Conservation (phyloP, 64 coral and sea anemone species). For the Trachythela sp. region DNA sequence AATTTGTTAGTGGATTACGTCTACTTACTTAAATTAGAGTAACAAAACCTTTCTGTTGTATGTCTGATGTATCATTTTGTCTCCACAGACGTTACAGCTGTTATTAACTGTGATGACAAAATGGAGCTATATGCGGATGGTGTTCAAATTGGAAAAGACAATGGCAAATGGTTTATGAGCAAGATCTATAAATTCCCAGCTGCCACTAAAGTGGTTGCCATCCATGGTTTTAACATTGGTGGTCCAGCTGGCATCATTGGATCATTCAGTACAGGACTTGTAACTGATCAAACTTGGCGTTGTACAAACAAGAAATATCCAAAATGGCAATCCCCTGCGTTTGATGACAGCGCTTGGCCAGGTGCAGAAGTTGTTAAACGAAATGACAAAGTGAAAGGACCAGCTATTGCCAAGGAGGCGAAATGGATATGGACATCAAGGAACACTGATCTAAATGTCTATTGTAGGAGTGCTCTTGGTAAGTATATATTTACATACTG, state of each 20-base stretch:
- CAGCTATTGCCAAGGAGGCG: not conserved
- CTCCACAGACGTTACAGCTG: not conserved
- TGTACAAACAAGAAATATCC: not conserved
- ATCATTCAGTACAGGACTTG: slow-evolving; percentile 10
- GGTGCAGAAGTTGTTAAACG: not conserved
- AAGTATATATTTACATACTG: not conserved
- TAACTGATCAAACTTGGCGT: not conserved
- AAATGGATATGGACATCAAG: slow-evolving; percentile 21
- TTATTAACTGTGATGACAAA: not conserved
- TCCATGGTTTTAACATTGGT: not conserved
- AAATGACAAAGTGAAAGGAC: not conserved
- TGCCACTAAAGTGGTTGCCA: not conserved
- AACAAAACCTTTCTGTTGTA: not conserved
- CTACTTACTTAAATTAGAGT: no score
- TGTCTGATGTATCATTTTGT: not conserved
- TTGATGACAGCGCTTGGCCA: slow-evolving; percentile 10
- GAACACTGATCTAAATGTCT: not conserved
- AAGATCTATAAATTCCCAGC: not conserved
- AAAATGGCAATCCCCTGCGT: not conserved
- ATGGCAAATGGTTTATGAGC: slow-evolving; percentile 27
- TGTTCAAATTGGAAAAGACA: not conserved
- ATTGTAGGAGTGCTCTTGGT: not conserved
- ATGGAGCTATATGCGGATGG: not conserved
- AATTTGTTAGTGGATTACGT: no score
- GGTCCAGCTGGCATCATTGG: slow-evolving; percentile 16